Conservation (phyloP, 2,888 invertebrate genomes). For the Leptinotarsa tumamoca region DNA sequence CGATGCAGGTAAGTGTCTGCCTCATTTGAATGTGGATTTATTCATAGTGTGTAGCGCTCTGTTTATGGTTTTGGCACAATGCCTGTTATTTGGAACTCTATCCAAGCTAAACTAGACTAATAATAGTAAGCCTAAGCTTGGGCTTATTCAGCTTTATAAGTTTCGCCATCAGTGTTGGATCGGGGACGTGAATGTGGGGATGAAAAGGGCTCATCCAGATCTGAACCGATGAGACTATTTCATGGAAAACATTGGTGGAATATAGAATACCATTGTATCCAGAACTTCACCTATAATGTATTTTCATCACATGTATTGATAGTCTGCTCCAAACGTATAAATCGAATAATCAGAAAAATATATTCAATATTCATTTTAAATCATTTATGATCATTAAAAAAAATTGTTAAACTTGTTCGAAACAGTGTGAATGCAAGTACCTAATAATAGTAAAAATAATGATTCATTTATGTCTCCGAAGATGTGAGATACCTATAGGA, state of each 20-base stretch:
- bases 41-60: constrained; percentile 7
- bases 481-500: no score
- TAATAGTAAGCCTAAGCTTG: constrained; percentile 17
- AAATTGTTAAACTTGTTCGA: no score
- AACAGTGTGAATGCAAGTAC: no score
- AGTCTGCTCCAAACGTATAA: no score
- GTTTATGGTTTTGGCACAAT: constrained; percentile 29
- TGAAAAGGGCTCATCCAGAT: neutral
- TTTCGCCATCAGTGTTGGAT: constrained; percentile 15
- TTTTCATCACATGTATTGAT: no score
- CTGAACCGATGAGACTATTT: neutral
- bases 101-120: constrained; percentile 27
- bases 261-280: no score
- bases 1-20: constrained; percentile 7
- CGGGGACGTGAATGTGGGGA: neutral
- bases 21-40: constrained; percentile 13
- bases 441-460: no score
- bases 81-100: constrained; percentile 22
- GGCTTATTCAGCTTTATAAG: constrained; percentile 2
- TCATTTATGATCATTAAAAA: no score
- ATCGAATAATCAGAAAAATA: no score
- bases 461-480: no score
- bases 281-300: no score
- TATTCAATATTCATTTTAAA: no score
- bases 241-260: neutral